Percentiles rank a stretch among this genome's conserved stretches.
phyloP scores from a whole-genome alignment of 2,113 vertebrate genomes.

The Carassius auratus region DNA sequence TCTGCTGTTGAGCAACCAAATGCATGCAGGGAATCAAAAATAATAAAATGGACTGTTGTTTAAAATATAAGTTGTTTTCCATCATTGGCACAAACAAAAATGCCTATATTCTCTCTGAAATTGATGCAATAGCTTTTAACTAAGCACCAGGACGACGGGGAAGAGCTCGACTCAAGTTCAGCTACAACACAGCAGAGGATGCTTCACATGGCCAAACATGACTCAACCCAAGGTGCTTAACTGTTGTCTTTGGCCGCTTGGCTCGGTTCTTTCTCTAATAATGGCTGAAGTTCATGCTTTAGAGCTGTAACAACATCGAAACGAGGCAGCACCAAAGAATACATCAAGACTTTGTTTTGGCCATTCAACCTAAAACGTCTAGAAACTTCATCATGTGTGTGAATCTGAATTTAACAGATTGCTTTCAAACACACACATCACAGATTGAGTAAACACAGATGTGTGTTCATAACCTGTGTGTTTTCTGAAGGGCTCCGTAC shows the following conservation, averaged over 20 bases:
- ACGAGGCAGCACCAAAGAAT: background rate
- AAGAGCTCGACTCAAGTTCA: conserved; percentile 27
- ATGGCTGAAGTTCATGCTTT: conserved; percentile 9
- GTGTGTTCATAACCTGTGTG: background rate
- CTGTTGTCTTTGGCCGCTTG: background rate
- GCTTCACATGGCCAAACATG: background rate
- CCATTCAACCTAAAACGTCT: no score
- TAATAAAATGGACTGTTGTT: background rate
- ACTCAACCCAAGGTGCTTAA: background rate
- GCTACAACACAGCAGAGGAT: background rate
- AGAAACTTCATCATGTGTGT: background rate
- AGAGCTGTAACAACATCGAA: background rate
- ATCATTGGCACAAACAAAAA: background rate
- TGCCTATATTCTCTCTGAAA: background rate
- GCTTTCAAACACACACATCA: background rate
- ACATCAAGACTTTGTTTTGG: background rate
- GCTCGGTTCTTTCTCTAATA: background rate
- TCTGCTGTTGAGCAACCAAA: background rate
- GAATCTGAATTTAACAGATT: background rate
- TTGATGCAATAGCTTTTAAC: background rate
- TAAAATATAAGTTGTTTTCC: background rate
- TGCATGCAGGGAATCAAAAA: background rate
- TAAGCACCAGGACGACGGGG: conserved; percentile 57
- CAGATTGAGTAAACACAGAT: background rate
- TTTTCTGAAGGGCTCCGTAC: background rate